Conservation (phyloP, 2,797 vertebrate species). For the Philypnodon macrostomus region DNA sequence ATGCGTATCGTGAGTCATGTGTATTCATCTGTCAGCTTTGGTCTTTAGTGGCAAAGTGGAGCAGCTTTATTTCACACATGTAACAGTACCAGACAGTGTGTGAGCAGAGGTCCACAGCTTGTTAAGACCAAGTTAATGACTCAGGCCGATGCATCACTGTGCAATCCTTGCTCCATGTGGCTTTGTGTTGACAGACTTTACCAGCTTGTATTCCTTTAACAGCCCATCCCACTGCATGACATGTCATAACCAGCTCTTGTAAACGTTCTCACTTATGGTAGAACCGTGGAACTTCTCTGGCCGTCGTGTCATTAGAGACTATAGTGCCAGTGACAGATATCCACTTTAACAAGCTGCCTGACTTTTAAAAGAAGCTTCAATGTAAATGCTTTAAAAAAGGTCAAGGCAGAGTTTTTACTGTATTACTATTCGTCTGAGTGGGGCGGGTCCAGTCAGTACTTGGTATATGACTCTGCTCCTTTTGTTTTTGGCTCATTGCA, state of each 20-base stretch:
- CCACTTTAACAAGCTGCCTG: conserved; percentile 51
- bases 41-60: conserved; percentile 5
- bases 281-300: conserved; percentile 5
- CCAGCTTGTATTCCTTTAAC: conserved; percentile 43
- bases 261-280: conserved; percentile 43
- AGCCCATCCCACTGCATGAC: conserved; percentile 9
- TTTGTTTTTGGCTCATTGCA: conserved; percentile 9
- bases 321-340: conserved; percentile 33
- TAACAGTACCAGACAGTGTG: conserved; percentile 1
- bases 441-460: conserved; percentile 15
- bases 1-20: conserved; percentile 29
- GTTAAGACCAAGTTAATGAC: conserved; percentile 23
- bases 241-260: conserved; percentile 33
- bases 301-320: conserved; percentile 27
- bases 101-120: conserved; percentile 17
- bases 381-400: conserved; percentile 31
- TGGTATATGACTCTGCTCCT: conserved; percentile 11
- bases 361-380: conserved; percentile 43
- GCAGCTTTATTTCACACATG: conserved; percentile 2
- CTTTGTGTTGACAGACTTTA: conserved; percentile 32
- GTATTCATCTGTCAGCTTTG: conserved; percentile 18
- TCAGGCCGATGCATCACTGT: conserved; percentile 26
- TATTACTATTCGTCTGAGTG: conserved; percentile 37
- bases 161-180: conserved; percentile 27
- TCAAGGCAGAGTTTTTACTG: conserved; percentile 48